phyloP scores from a whole-genome alignment of 2,888 invertebrate species.

The Miltochrista miniata region DNA sequence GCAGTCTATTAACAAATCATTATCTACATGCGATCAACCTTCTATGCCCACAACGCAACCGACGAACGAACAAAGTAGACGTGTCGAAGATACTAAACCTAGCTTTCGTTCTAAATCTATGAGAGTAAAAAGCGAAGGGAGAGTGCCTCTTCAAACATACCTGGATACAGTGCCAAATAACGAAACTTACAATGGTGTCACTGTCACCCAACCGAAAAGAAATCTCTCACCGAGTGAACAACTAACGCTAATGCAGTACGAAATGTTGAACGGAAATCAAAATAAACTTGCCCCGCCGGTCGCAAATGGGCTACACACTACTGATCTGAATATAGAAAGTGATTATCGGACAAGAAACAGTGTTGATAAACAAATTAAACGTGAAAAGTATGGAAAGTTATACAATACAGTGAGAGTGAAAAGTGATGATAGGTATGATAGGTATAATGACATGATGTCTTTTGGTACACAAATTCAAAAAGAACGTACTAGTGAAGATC shows the following conservation, averaged over 20 bases:
- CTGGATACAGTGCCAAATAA: conserved; percentile 62
- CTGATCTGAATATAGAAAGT: conserved; percentile 72
- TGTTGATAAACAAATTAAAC: conserved; percentile 72
- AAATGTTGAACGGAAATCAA: conserved; percentile 69
- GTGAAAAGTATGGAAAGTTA: conserved; percentile 74
- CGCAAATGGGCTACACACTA: conserved; percentile 63
- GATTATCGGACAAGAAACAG: conserved; percentile 76
- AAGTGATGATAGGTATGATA: conserved; percentile 77
- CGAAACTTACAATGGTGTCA: conserved; percentile 67
- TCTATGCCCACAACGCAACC: conserved; percentile 71
- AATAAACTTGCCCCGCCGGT: conserved; percentile 52
- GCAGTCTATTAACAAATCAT: conserved; percentile 71
- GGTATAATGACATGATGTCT: conserved; percentile 73
- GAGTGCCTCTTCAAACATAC: conserved; percentile 72
- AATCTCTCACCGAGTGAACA: conserved; percentile 80
- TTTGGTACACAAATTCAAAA: conserved; percentile 58
- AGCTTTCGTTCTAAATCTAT: conserved; percentile 81
- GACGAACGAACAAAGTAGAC: conserved; percentile 69
- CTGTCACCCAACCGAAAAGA: conserved; percentile 80
- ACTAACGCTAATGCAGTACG: conserved; percentile 77
- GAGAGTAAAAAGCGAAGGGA: conserved; percentile 79
- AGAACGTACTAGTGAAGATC: conserved; percentile 65
- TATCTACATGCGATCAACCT: conserved; percentile 77
- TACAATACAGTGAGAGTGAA: conserved; percentile 80
- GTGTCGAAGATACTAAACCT: conserved; percentile 70